Evolutionary conservation across 2,888 invertebrate species (phyloP), one percentile per base, ranked within the genome.

Genomic region (Diarsia rubi): DNA sequence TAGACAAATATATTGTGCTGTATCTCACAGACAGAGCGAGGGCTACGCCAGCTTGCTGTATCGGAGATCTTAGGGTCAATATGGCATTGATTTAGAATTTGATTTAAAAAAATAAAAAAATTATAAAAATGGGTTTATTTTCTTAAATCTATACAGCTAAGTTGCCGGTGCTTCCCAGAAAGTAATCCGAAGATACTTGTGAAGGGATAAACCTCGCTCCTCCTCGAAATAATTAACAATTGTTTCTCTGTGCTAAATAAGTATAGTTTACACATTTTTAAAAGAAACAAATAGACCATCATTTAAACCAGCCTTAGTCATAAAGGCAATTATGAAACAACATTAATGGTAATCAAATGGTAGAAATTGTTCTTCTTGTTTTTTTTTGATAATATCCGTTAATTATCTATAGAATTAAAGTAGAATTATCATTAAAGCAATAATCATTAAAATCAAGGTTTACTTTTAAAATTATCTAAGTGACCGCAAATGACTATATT

Each of bases 401-500:
- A 1, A 37, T 37, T 31, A 31, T 31, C 24, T 24, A 24, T 54
- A 24, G 14, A n/a, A 62, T 47, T 0, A 59, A 31, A 31, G 16
- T 3, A 9, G 16, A 54, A n/a, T 44, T 9, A n/a, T 19, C 21
- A 52, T 73, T 44, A 52, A 59, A 54, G 12, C n/a, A 6, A 27
- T 37, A 31, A 74, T 42, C 21, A 47, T 60, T 54, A 42, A 16
- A 59, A 42, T 14, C 44, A 59, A 44, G 12, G 16, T 27, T 3
- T 47, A 5, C n/a, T 5, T 45, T 31, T 16, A 19, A 57, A 81
- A 64, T 31, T 6, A 42, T 31, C n/a, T 44, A 3, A 31, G n/a
- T 16, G 11, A 54, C 6, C 49, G 6, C 0, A 77, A 77, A 82
- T 62, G 21, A 62, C 82, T 47, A 52, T 47, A 62, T 73, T 62